Percentiles rank a stretch among this genome's conserved stretches.
phyloP scores from a whole-genome alignment of 2,113 vertebrate genomes.

The Zapus hudsonius region DNA sequence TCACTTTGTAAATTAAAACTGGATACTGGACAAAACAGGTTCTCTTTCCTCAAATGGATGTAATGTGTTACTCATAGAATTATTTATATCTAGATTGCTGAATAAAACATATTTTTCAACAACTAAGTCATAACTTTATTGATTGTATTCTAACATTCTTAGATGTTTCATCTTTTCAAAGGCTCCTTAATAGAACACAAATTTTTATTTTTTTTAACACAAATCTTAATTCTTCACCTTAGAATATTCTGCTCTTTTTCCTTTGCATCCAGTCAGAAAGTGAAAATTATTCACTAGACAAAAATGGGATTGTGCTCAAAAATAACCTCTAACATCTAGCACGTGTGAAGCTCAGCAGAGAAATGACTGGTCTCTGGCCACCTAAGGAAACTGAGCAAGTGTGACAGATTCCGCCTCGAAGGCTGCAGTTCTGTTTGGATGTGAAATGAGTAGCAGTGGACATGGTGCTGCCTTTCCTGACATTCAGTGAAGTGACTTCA shows the following conservation, averaged over 20 bases:
- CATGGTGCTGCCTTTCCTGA: not conserved
- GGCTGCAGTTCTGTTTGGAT: not conserved
- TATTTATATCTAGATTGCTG: not conserved
- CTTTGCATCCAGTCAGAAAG: not conserved
- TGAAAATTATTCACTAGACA: not conserved
- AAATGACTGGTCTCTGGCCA: not conserved
- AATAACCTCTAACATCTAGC: not conserved
- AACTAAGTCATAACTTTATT: not conserved
- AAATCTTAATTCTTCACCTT: not conserved
- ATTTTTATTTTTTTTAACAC: no score
- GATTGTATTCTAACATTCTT: not conserved
- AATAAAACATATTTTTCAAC: not conserved
- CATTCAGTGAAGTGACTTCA: no score
- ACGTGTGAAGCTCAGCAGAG: not conserved
- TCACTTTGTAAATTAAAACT: not conserved
- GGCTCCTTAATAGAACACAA: not conserved
- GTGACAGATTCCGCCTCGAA: not conserved
- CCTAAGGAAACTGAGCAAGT: not conserved
- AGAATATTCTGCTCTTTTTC: not conserved
- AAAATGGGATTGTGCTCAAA: not conserved
- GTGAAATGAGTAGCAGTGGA: not conserved
- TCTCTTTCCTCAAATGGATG: not conserved
- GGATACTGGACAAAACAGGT: not conserved
- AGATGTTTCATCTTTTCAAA: not conserved
- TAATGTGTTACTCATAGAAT: not conserved